These are phyloP conservation scores for Suricata suricatta DNA, from an alignment of 2,113 vertebrate genomes.

Conservation along the genomic window DNA sequence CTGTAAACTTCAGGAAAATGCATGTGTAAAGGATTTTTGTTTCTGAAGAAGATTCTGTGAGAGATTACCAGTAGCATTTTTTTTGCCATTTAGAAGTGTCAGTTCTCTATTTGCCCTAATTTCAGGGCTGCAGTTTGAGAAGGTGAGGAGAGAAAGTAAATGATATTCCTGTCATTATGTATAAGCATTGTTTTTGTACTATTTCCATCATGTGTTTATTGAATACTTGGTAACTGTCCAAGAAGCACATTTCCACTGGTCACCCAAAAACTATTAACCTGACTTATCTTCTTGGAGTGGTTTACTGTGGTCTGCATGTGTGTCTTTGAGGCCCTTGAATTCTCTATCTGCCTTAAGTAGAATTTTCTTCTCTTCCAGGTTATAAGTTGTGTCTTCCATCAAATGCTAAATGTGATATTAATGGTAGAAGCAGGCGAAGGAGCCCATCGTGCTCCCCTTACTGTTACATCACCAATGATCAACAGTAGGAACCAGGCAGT, in stretches of 20 bases:
- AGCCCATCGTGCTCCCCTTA: constrained; percentile 73
- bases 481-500: constrained; percentile 87
- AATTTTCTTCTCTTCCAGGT: constrained; percentile 81
- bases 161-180: background rate
- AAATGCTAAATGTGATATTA: constrained; percentile 89
- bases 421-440: constrained; percentile 86
- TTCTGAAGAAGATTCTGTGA: background rate
- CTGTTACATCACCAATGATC: constrained; percentile 80
- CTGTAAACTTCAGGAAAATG: background rate
- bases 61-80: background rate
- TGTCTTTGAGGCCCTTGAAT: background rate
- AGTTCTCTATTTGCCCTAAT: background rate
- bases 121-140: background rate
- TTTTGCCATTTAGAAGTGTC: background rate
- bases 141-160: background rate
- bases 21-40: background rate
- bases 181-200: background rate
- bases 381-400: constrained; percentile 87
- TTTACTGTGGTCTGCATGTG: background rate
- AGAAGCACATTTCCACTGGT: background rate
- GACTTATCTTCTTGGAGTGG: background rate
- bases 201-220: background rate
- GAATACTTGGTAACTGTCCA: background rate
- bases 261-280: background rate
- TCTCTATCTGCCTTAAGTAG: background rate